Base-by-base conservation (phyloP, 2,888 invertebrate genomes). In the Drosophila paranaensis region DNA sequence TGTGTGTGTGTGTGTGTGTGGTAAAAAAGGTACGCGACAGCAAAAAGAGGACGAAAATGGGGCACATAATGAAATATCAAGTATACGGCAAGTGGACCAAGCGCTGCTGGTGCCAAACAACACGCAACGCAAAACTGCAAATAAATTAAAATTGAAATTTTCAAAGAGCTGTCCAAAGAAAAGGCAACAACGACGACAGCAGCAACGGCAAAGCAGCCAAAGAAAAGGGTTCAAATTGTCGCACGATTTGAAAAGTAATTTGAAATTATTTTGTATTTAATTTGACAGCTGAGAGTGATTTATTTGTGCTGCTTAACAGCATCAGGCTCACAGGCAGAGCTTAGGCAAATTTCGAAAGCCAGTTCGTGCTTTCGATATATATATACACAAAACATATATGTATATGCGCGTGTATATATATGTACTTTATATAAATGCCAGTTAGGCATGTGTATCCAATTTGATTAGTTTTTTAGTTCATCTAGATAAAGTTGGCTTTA, bases 61-160 rank as follows among this genome's bases (percentile, higher is more conserved):
- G 56, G 56, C 62, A 66, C 60, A 60, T 71, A 76, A 69, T 76
- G 72, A 76, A 79, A 78, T 76, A 78, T 78, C 72, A 78, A 79
- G 80, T 78, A 78, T 79, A 64, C 76, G 80, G 61, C 69, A 67
- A 78, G 73, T 80, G 69, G 77, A 66, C 80, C 77, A 64, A 74
- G 43, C 62, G 43, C 43, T 58, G 42, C 45, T 56, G 54, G 25
- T 55, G 68, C 55, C 54, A 77, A 53, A 56, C 58, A 67, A 48
- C 67, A 37, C 46, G 54, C 55, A 53, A 39, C 10, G 53, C 42
- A 40, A 56, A 60, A 43, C 42, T 30, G 50, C 35, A 72, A 69
- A 71, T 72, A 72, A 72, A 68, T 68, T 74, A 76, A 73, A 76
- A 79, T 80, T 67, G 67, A 75, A 79, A 79, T 75, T 71, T 64